Percentiles rank a stretch among this genome's conserved stretches.
Evolutionary conservation across 2,113 vertebrate species (phyloP).

Genomic region (Sisor rabdophorus): DNA sequence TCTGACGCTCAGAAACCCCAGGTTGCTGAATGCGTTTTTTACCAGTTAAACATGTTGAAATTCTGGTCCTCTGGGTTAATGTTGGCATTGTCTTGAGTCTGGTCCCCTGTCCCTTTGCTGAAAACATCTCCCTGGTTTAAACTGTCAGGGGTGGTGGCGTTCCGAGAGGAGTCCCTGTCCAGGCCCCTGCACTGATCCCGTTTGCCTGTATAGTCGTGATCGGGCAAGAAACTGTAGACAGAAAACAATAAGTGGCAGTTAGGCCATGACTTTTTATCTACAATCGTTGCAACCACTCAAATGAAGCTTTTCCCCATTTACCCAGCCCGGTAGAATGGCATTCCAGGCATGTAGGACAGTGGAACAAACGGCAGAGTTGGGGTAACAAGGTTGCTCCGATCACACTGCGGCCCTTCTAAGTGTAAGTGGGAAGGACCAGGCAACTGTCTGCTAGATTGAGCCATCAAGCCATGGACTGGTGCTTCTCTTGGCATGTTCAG

Average conservation of each 20-base stretch:
- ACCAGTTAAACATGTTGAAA: slow-evolving; percentile 47
- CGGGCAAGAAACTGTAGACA: slow-evolving; percentile 64
- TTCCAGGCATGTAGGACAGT: slow-evolving; percentile 66
- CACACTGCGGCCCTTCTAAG: slow-evolving; percentile 57
- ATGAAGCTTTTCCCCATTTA: slow-evolving; percentile 51
- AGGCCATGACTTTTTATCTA: not conserved
- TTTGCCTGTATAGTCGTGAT: slow-evolving; percentile 61
- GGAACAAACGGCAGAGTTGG: slow-evolving; percentile 62
- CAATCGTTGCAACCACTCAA: too few species aligned
- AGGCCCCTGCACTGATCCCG: slow-evolving; percentile 60
- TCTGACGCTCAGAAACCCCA: slow-evolving; percentile 67
- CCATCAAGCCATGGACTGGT: not conserved
- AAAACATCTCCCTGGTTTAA: slow-evolving; percentile 60
- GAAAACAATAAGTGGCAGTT: slow-evolving; percentile 5
- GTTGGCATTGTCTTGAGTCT: slow-evolving; percentile 48
- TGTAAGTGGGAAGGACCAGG: slow-evolving; percentile 15
- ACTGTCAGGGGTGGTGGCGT: slow-evolving; percentile 59
- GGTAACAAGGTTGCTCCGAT: slow-evolving; percentile 56
- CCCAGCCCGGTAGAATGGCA: slow-evolving; percentile 72
- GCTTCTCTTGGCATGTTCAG: slow-evolving; percentile 46
- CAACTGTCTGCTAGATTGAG: slow-evolving; percentile 10
- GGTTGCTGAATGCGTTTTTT: slow-evolving; percentile 22
- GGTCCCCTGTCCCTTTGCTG: slow-evolving; percentile 50
- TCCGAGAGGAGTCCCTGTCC: slow-evolving; percentile 65
- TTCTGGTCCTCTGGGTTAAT: slow-evolving; percentile 50